Base-by-base conservation (phyloP, 2,888 invertebrate species). In the Dynastes tityus region DNA sequence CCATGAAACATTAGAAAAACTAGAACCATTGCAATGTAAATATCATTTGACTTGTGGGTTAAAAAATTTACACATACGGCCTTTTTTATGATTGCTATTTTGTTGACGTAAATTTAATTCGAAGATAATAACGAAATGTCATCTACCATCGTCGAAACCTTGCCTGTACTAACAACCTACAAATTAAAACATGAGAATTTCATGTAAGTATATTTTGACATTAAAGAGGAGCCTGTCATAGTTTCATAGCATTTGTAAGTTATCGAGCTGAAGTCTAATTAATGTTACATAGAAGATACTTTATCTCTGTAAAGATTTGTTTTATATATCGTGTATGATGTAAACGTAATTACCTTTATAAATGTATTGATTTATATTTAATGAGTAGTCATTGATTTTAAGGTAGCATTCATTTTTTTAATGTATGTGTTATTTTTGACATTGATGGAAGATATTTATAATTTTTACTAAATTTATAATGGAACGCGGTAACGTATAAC, bases 141-240 rank as follows among this genome's bases (percentile, higher is more conserved):
- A 32, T 68, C 78, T n/a, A 80, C 78, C 8, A 65, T 80, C 37
- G 76, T 76, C 45, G 76, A 71, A 76, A 76, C 80, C 2, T 22
- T 75, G n/a, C 80, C 80, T 11, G 73, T 55, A 6, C 70, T 65
- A 61, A 63, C 68, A 51, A 63, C 61, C 4, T 80, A 40, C 51
- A 80, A 73, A 73, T 65, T 80, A 22, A 75, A 51, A 71, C 64
- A 68, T 22, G 70, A 74, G 8, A 71, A 79, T 40, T 73, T 29
- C 40, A 64, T 64, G 79, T 79, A 67, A 79, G 79, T 78, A 71
- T 5, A 29, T 65, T 74, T 65, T 73, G 61, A 70, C 37, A 79
- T 40, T 37, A 32, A 37, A 63, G 29, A 27, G 37, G 45, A 13
- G 27, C 9, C 27, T 53, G 70, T 70, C 53, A 70, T 45, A 45